Evolutionary conservation across 2,797 vertebrate genomes (phyloP).

Genomic region (Karalla daura): DNA sequence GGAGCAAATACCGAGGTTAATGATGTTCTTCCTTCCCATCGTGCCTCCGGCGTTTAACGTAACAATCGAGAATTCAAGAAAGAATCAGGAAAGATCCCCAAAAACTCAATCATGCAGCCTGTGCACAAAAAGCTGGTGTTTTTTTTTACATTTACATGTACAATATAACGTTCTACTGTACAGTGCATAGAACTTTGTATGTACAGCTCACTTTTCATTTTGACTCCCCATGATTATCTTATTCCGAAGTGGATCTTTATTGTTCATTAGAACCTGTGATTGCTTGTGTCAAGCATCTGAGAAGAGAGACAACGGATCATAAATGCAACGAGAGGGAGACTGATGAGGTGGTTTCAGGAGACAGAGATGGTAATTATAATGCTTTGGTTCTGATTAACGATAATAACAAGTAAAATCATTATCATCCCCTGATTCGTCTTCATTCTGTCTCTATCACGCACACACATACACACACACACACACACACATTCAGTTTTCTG

Average conservation of each 20-base stretch:
- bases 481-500: neutral
- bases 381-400: constrained; percentile 26
- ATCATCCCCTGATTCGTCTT: neutral
- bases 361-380: constrained; percentile 2
- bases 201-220: too few species aligned
- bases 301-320: constrained; percentile 11
- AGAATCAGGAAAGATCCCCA: neutral
- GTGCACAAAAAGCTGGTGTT: constrained; percentile 1
- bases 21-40: constrained; percentile 13
- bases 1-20: neutral
- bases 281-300: neutral
- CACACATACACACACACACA: constrained; percentile 1
- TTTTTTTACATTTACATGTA: too few species aligned
- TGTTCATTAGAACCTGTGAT: constrained; percentile 3
- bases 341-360: constrained; percentile 7
- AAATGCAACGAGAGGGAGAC: constrained; percentile 4
- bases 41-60: constrained; percentile 7
- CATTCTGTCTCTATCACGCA: neutral
- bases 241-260: neutral
- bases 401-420: constrained; percentile 18
- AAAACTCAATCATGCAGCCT: neutral
- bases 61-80: constrained; percentile 17
- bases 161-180: too few species aligned
- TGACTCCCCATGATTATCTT: neutral
- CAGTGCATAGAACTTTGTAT: too few species aligned